These are phyloP conservation scores for Papilio glaucus DNA, from an alignment of 1,140 invertebrate species.

Conservation along the genomic window DNA sequence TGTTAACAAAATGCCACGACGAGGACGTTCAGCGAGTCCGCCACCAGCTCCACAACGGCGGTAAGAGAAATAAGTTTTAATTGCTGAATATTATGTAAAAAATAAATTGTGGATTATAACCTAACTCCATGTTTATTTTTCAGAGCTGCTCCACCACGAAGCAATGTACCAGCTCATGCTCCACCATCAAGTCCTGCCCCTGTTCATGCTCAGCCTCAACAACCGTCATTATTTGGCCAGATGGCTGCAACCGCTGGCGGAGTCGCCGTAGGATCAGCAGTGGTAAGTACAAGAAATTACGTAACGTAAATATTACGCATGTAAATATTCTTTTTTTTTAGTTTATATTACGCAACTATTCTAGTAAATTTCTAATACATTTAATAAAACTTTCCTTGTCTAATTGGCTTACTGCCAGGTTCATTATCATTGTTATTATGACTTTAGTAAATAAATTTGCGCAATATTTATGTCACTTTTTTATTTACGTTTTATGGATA, in stretches of 20 bases:
- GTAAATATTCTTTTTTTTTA: conserved; percentile 29
- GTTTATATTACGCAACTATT: conserved; percentile 33
- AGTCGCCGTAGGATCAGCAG: conserved; percentile 93
- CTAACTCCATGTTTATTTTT: conserved; percentile 58
- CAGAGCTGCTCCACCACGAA: conserved; percentile 80
- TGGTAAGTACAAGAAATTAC: conserved; percentile 84
- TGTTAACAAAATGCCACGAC: conserved; percentile 87
- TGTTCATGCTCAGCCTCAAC: conserved; percentile 76
- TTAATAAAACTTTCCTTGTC: conserved; percentile 3
- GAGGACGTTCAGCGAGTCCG: conserved; percentile 88
- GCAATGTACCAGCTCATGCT: conserved; percentile 82
- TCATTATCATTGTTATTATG: conserved; percentile 34
- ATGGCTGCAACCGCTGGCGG: conserved; percentile 96
- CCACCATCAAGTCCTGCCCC: conserved; percentile 85
- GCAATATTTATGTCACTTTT: conserved; percentile 12
- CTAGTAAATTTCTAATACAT: conserved; percentile 22
- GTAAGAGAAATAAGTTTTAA: conserved; percentile 66
- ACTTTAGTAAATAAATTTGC: conserved; percentile 6
- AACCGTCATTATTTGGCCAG: conserved; percentile 89
- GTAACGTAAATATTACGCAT: conserved; percentile 57
- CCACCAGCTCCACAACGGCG: conserved; percentile 85
- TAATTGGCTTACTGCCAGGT: conserved; percentile 28
- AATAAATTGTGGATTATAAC: conserved; percentile 47
- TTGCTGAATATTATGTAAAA: conserved; percentile 28
- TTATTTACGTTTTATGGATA: background rate